phyloP scores from a whole-genome alignment of 2,113 vertebrate species.

The Oncorhynchus mykiss region DNA sequence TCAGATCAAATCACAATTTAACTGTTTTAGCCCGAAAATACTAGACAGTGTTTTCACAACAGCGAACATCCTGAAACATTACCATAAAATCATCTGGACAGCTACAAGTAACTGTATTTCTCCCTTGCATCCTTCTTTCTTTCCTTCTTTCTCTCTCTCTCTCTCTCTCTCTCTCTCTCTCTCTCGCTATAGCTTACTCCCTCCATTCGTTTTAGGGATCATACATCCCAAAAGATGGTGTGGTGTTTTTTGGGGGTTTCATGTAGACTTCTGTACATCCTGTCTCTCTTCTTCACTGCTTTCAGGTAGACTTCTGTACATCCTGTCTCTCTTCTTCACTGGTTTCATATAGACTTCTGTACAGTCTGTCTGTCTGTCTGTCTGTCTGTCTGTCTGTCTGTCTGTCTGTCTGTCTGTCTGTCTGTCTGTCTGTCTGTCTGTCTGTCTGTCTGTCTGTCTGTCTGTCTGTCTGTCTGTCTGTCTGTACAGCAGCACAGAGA shows the following conservation, averaged over 20 bases:
- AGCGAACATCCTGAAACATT: conserved; percentile 27
- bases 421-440: no score
- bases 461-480: neutral
- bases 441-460: no score
- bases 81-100: conserved; percentile 50
- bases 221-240: conserved; percentile 5
- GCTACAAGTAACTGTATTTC: conserved; percentile 38
- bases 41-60: conserved; percentile 55
- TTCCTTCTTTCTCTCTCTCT: fast-evolving
- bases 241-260: conserved; percentile 3
- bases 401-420: no score
- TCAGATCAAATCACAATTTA: conserved; percentile 46
- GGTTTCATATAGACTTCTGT: neutral
- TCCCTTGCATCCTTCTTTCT: neutral
- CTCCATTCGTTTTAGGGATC: neutral
- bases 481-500: neutral
- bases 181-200: neutral
- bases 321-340: neutral
- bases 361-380: no score
- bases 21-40: conserved; percentile 34
- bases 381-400: no score
- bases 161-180: neutral
- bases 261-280: no score
- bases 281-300: no score
- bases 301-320: no score